Evolutionary conservation across 2,888 invertebrate genomes (phyloP).

Genomic region (Trachelus iudaicus): DNA sequence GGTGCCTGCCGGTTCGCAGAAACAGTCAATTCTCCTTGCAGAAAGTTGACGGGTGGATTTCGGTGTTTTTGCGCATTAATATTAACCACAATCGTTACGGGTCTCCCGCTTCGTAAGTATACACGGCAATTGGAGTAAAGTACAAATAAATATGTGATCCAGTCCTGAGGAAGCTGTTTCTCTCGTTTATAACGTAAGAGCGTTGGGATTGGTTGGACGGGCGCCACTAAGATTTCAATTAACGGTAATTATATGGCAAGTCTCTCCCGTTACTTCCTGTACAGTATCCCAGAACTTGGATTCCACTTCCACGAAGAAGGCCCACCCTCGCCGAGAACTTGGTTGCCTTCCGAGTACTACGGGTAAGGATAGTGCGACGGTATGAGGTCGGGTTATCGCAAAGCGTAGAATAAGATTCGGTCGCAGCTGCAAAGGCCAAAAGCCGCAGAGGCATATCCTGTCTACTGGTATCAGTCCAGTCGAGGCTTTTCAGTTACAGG

Average conservation of each 20-base stretch:
- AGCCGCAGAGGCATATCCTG: not conserved
- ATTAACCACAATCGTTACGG: not conserved
- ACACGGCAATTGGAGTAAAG: not conserved
- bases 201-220: slow-evolving; percentile 38
- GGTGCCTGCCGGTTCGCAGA: not conserved
- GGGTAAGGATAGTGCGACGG: not conserved
- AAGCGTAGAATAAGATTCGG: slow-evolving; percentile 17
- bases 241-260: slow-evolving; percentile 57
- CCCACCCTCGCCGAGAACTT: not conserved
- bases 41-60: not conserved
- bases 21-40: not conserved
- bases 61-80: not conserved
- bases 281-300: slow-evolving; percentile 20
- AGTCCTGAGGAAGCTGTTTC: not conserved
- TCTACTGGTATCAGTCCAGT: not conserved
- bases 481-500: not conserved
- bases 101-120: not conserved
- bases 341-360: not conserved
- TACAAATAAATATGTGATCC: not conserved
- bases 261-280: slow-evolving; percentile 27
- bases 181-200: not conserved
- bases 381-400: not conserved
- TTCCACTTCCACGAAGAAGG: slow-evolving; percentile 8
- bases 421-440: slow-evolving; percentile 27
- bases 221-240: slow-evolving; percentile 60